These are phyloP conservation scores for Megalonaias nervosa DNA, from an alignment of 1,140 invertebrate species.

Conservation along the genomic window DNA sequence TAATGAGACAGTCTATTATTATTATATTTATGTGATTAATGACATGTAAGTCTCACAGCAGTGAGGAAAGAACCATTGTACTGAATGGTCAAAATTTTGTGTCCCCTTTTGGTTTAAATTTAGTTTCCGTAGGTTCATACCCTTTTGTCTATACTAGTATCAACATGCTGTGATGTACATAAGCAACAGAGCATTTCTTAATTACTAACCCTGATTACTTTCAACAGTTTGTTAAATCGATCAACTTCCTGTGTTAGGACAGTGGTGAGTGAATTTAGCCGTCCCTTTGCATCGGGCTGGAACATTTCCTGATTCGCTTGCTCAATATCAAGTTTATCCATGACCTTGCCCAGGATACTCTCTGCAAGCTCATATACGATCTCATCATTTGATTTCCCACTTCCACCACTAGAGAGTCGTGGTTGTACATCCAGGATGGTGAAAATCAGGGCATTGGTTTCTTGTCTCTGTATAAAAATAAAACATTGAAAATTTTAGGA, in stretches of 20 bases:
- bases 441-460: constrained; percentile 78
- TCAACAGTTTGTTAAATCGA: constrained; percentile 85
- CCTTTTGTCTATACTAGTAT: too few species aligned
- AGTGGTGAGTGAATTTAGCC: constrained; percentile 85
- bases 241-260: constrained; percentile 90
- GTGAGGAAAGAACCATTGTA: too few species aligned
- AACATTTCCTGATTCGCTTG: constrained; percentile 71
- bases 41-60: too few species aligned
- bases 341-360: constrained; percentile 75
- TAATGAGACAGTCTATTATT: too few species aligned
- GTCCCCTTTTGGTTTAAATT: too few species aligned
- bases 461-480: constrained; percentile 77
- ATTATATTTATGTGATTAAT: too few species aligned
- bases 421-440: constrained; percentile 85
- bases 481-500: background rate
- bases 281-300: constrained; percentile 78
- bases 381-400: constrained; percentile 81
- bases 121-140: too few species aligned
- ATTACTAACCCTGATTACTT: constrained; percentile 71
- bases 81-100: too few species aligned
- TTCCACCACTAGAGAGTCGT: constrained; percentile 73
- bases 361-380: constrained; percentile 83
- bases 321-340: constrained; percentile 76
- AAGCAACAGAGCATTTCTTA: background rate
- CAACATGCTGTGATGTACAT: background rate